phyloP scores from a whole-genome alignment of 2,888 invertebrate species.

The Metalampra italica region DNA sequence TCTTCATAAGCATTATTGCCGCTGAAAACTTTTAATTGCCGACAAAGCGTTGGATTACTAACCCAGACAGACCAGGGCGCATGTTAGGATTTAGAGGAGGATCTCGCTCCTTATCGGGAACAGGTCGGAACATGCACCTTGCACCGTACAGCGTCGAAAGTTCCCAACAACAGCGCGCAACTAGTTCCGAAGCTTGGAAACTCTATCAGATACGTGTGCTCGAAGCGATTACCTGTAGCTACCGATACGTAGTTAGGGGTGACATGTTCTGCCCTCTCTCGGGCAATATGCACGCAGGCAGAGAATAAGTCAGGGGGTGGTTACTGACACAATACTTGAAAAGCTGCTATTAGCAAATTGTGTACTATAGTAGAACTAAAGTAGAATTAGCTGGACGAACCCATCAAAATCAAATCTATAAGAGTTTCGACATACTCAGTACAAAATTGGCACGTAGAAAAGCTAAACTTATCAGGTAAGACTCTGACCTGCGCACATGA shows the following conservation, averaged over 20 bases:
- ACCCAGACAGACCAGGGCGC: conserved; percentile 31
- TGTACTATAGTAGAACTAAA: too few species aligned
- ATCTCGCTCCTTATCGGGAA: conserved; percentile 62
- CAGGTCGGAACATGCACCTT: conserved; percentile 64
- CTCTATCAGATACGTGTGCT: conserved; percentile 73
- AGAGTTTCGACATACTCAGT: too few species aligned
- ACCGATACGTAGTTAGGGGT: conserved; percentile 9
- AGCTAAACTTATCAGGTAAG: too few species aligned
- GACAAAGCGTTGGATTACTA: conserved; percentile 28
- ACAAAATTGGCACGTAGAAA: too few species aligned
- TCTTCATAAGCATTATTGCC: too few species aligned
- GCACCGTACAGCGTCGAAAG: conserved; percentile 57
- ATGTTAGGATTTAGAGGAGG: conserved; percentile 61
- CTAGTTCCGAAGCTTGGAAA: conserved; percentile 74
- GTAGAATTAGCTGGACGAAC: too few species aligned
- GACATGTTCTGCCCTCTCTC: conserved; percentile 7
- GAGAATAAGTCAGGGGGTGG: too few species aligned
- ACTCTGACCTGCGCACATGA: background rate
- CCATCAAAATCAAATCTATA: too few species aligned
- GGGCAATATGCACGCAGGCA: conserved; percentile 7
- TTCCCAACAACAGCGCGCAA: conserved; percentile 67
- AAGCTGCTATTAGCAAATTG: too few species aligned
- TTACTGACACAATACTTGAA: too few species aligned
- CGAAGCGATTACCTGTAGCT: conserved; percentile 57
- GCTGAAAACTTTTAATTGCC: conserved; percentile 66